These are phyloP conservation scores for Meriones unguiculatus DNA, from an alignment of 2,113 vertebrate species.

Conservation along the genomic window DNA sequence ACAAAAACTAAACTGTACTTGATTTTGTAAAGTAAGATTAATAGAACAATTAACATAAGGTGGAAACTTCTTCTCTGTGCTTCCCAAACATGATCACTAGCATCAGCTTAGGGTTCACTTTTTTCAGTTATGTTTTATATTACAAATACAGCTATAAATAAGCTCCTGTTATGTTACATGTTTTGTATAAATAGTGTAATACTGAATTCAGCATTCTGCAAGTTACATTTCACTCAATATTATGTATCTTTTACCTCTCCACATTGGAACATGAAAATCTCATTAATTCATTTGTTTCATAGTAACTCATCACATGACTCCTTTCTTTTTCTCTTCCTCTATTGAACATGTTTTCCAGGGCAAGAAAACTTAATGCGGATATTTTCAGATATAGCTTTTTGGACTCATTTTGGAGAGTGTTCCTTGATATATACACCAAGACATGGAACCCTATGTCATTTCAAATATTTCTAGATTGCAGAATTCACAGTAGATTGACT, in stretches of 20 bases:
- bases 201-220: neutral
- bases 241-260: neutral
- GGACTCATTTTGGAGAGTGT: neutral
- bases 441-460: neutral
- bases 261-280: neutral
- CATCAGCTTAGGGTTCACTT: neutral
- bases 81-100: neutral
- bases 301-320: neutral
- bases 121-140: neutral
- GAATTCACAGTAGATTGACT: neutral
- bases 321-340: neutral
- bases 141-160: neutral
- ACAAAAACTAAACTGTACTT: neutral
- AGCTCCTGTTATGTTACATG: neutral
- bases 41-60: neutral
- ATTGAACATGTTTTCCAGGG: neutral
- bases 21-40: conserved; percentile 57
- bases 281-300: conserved; percentile 11
- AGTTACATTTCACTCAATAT: neutral
- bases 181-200: neutral
- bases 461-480: neutral
- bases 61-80: neutral
- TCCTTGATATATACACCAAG: neutral
- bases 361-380: neutral
- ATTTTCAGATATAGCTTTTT: neutral